A percentile compares a stretch with the other conserved stretches of the same genome.
Evolutionary conservation across 2,888 invertebrate species (phyloP).

Genomic region (Antheraea yamamai): DNA sequence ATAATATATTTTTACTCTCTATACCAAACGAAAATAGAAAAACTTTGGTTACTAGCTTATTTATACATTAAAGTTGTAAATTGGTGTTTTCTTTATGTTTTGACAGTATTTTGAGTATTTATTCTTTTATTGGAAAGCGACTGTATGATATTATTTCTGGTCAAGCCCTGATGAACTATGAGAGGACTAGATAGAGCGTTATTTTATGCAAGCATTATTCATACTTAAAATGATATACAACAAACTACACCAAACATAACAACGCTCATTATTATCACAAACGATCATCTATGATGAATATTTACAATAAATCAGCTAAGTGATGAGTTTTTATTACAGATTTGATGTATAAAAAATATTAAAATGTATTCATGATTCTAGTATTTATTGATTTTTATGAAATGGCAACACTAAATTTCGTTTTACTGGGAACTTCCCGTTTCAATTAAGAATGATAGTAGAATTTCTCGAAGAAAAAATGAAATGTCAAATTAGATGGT

Average conservation of each 20-base stretch:
- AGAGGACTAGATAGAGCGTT: slow-evolving; percentile 20
- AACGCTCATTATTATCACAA: slow-evolving; percentile 56
- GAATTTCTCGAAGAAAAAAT: too few species aligned
- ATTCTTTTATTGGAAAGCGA: slow-evolving; percentile 15
- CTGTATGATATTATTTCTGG: neutral
- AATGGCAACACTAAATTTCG: neutral
- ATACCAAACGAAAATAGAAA: slow-evolving; percentile 73
- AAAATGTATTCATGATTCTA: neutral
- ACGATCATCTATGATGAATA: slow-evolving; percentile 73
- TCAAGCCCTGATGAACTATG: slow-evolving; percentile 20
- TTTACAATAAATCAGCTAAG: slow-evolving; percentile 48
- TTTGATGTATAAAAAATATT: neutral
- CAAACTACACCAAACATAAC: slow-evolving; percentile 20
- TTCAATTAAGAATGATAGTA: neutral
- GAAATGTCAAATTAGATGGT: neutral
- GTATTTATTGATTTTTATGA: neutral
- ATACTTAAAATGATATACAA: slow-evolving; percentile 21
- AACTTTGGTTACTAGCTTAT: slow-evolving; percentile 81
- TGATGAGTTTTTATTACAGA: slow-evolving; percentile 20
- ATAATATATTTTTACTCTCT: slow-evolving; percentile 41
- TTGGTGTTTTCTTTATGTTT: slow-evolving; percentile 52
- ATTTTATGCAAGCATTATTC: slow-evolving; percentile 16
- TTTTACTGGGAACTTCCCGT: neutral
- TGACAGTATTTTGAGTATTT: slow-evolving; percentile 55
- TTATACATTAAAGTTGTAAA: slow-evolving; percentile 47